Base-by-base conservation (phyloP, 2,113 vertebrate genomes). In the Marcusenius ussheri region DNA sequence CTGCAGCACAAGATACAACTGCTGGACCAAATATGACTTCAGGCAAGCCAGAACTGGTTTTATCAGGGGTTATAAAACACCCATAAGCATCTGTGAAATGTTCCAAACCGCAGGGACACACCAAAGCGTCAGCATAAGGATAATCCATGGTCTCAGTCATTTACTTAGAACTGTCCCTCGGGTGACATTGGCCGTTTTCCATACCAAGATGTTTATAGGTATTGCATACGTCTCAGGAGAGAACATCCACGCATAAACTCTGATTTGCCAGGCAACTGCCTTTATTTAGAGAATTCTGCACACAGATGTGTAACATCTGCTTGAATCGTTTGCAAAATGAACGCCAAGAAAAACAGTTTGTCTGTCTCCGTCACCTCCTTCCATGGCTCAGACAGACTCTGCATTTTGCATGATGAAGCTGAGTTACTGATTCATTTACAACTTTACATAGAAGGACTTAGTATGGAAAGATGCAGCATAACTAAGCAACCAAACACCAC, bases 301-400 rank as follows among this genome's bases (percentile, higher is more conserved):
- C 53, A 88, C 66, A 27, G 47, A 87, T 87, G 46, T 53, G 9
- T 58, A 89, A 90, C 91, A 90, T 27, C 4, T 86, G 91, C 45
- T 92, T 91, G 31, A 92, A 91, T 90, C 62, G 91, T 94, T n/a
- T 53, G 19, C 74, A 19, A 7, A 85, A 21, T 51, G 56, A 58
- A 58, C 87, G 89, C 70, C 89, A 92, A 62, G 94, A 91, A 92
- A 88, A 88, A 46, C 80, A 84, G 45, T 21, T 39, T 19, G 11
- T 77, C 10, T 70, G 62, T 70, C 10, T 3, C 35, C 15, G 11
- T 80, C 74, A 42, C 31, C 15, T 39, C 35, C 35, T 80, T 7
- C 74, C 13, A 17, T 49, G 8, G 45, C 19, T 24, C 83, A 47
- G 21, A 46, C 21, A 21, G 19, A 13, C 39, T 84, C 17, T 49